Evolutionary conservation across 1,140 invertebrate genomes (phyloP).

Genomic region (Aplysia californica): DNA sequence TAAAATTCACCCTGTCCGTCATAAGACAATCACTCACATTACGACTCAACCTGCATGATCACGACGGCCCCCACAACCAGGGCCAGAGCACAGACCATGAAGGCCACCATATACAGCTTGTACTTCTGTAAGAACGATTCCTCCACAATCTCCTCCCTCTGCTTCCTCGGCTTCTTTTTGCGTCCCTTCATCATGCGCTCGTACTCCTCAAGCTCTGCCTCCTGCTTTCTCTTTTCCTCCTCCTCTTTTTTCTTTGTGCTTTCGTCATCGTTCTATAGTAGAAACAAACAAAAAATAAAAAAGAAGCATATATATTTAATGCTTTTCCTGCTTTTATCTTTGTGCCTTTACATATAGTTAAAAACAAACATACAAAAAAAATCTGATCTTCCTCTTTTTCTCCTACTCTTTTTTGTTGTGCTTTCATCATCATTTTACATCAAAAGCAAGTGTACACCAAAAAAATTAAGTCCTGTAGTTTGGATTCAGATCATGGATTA

Average conservation of each 20-base stretch:
- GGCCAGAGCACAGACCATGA: neutral
- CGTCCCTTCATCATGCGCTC: constrained; percentile 55
- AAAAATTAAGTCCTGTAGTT: no score
- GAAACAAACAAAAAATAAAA: constrained; percentile 28
- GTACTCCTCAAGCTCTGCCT: constrained; percentile 59
- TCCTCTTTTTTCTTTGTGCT: constrained; percentile 47
- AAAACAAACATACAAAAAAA: no score
- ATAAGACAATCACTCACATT: no score
- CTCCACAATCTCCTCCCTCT: constrained; percentile 38
- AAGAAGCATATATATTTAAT: constrained; percentile 1
- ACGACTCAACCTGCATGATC: no score
- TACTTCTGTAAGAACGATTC: constrained; percentile 29
- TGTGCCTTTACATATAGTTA: neutral
- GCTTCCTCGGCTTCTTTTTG: constrained; percentile 50
- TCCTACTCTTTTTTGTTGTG: no score
- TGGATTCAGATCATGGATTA: no score
- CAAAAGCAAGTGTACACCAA: no score
- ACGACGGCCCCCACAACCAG: no score
- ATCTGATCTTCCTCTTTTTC: no score
- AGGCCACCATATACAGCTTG: neutral
- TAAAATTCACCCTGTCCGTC: no score
- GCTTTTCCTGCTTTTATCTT: neutral
- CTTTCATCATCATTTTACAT: no score
- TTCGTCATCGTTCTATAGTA: constrained; percentile 44
- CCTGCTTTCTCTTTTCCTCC: constrained; percentile 52